These are phyloP conservation scores for Petrocephalus sullivani DNA, from an alignment of 2,797 vertebrate genomes.

Conservation along the genomic window DNA sequence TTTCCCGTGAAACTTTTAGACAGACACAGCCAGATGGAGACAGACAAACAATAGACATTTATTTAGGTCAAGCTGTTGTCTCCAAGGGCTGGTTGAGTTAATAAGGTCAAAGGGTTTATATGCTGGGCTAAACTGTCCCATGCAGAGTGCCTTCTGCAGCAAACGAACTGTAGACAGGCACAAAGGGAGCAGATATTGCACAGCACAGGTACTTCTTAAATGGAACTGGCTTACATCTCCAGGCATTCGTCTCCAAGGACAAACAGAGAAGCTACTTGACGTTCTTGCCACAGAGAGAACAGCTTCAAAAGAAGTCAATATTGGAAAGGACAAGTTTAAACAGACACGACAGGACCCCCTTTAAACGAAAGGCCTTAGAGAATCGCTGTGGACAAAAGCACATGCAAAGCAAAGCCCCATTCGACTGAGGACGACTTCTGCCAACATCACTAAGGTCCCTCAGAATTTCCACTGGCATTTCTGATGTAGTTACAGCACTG, in stretches of 20 bases:
- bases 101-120: slow-evolving; percentile 2
- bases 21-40: not conserved
- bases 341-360: not conserved
- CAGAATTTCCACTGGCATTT: not conserved
- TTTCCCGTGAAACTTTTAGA: not conserved
- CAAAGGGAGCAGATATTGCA: not conserved
- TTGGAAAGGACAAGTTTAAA: not conserved
- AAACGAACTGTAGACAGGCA: not conserved
- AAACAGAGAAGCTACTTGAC: not conserved
- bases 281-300: not conserved
- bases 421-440: not conserved
- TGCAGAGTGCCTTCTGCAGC: not conserved
- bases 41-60: not conserved
- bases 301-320: not conserved
- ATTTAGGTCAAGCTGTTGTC: not conserved
- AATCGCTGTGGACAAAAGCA: not conserved
- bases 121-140: not conserved
- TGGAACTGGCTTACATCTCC: not conserved
- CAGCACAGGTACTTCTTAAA: not conserved
- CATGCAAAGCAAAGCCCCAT: not conserved
- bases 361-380: not conserved
- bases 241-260: not conserved
- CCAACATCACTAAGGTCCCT: not conserved
- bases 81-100: not conserved
- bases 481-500: not conserved